Percentiles rank a stretch among this genome's conserved stretches.
Conservation (phyloP, 2,113 vertebrate species). For the Lophotis ruficrista region DNA sequence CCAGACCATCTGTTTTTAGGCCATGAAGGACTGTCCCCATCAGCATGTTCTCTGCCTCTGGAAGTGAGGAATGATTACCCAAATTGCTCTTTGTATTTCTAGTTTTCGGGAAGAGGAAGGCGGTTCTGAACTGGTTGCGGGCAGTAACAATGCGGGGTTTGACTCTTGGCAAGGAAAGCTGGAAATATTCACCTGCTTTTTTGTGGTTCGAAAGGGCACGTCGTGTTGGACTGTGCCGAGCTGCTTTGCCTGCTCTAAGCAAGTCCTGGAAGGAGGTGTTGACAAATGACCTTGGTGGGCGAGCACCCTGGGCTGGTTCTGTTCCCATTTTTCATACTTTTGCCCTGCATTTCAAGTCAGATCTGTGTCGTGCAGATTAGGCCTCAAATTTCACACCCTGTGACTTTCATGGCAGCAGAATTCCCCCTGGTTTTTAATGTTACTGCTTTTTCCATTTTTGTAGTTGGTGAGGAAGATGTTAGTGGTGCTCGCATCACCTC, state of each 20-base stretch:
- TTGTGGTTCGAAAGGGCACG: not conserved
- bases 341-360: not conserved
- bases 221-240: not conserved
- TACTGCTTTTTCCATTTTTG: not conserved
- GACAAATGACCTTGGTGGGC: not conserved
- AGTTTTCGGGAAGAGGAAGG: not conserved
- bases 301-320: fast-evolving
- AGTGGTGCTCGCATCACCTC: not conserved
- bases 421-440: not conserved
- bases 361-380: not conserved
- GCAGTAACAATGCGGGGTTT: not conserved
- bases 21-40: not conserved
- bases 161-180: not conserved
- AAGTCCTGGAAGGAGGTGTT: not conserved
- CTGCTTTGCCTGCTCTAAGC: not conserved
- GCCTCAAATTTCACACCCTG: not conserved
- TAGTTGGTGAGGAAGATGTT: fast-evolving
- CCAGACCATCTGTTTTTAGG: not conserved
- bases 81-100: not conserved
- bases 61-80: not conserved
- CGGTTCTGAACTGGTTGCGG: fast-evolving
- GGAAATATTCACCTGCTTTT: not conserved
- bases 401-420: not conserved
- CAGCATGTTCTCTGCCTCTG: not conserved
- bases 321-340: not conserved